Evolutionary conservation across 2,113 vertebrate species (phyloP), one percentile per base, ranked within the genome.

Genomic region (Eudyptes chrysolophus): DNA sequence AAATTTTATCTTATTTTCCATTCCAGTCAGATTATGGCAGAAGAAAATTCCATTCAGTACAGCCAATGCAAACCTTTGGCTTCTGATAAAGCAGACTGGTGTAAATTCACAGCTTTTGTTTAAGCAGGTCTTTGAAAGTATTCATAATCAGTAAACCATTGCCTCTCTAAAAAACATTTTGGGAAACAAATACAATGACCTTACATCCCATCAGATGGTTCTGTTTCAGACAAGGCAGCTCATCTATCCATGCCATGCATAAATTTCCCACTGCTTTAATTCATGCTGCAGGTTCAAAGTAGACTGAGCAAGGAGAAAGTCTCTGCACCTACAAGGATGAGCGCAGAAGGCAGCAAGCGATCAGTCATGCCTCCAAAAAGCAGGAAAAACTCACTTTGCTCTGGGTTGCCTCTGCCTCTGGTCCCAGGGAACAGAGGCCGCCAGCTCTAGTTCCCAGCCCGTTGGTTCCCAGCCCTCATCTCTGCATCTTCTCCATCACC

Each of bases 1-100:
- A 82, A 26, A 42, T 62, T 75, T 89, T 62, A 36, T 74, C 27
- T 38, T 84, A 34, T n/a, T 80, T 87, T 62, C 40, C 38, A 20
- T 54, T 94, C 29, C 4, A 13, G 19, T 32, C 19, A 78, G 46
- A 52, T 74, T 66, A 79, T 17, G 7, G 20, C 44, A 85, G 22
- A 30, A 78, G 74, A 92, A 84, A 93, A 82, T 87, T 85, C 65
- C 55, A 58, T 82, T 86, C 48, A 32, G 42, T 25, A 58, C 15
- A 68, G 25, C 11, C 46, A 93, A 84, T 55, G 29, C 69, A 85
- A 54, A 66, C 11, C 20, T 90, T 75, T 62, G 42, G 29, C 52
- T 89, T 92, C 51, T 51, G 66, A 90, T 52, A 46, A 29, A 71
- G 29, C 74, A 70, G 36, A n/a, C 25, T 36, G 30, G 10, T 94